Percentiles rank a stretch among this genome's conserved stretches.
These are phyloP conservation scores for Macquaria australasica DNA, from an alignment of 2,113 vertebrate genomes.

Conservation along the genomic window DNA sequence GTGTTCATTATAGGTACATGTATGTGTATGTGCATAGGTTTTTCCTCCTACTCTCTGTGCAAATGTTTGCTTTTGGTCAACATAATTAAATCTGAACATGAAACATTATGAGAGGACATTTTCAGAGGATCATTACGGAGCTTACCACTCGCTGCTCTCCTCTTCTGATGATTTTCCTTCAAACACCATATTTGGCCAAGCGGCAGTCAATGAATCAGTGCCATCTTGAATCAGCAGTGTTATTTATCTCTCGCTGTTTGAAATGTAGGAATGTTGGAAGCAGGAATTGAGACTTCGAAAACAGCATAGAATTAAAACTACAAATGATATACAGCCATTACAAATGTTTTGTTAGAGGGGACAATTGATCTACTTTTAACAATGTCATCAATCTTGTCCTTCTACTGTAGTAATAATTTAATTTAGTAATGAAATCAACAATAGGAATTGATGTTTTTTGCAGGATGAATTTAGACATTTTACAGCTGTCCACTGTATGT, in stretches of 20 bases:
- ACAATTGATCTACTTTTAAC: constrained; percentile 28
- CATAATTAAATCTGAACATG: constrained; percentile 10
- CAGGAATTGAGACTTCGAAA: neutral
- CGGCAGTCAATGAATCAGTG: constrained; percentile 38
- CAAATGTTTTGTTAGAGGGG: constrained; percentile 17
- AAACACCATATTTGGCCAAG: constrained; percentile 24
- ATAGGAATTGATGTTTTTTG: neutral
- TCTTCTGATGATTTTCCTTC: constrained; percentile 22
- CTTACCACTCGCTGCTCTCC: constrained; percentile 6
- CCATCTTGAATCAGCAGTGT: constrained; percentile 16
- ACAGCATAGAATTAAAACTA: neutral
- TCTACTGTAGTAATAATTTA: neutral
- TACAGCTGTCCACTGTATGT: neutral
- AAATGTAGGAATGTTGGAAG: constrained; percentile 5
- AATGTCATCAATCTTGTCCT: constrained; percentile 11
- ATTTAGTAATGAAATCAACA: constrained; percentile 8
- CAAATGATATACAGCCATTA: neutral
- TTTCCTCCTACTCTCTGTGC: neutral
- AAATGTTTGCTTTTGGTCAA: neutral
- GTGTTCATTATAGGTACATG: neutral
- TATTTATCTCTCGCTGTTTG: constrained; percentile 32
- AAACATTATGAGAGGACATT: neutral
- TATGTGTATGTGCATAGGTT: neutral
- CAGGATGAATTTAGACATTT: constrained; percentile 7
- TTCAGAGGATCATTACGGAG: constrained; percentile 18